Conservation (phyloP, 2,797 vertebrate species). For the Momotus momota region DNA sequence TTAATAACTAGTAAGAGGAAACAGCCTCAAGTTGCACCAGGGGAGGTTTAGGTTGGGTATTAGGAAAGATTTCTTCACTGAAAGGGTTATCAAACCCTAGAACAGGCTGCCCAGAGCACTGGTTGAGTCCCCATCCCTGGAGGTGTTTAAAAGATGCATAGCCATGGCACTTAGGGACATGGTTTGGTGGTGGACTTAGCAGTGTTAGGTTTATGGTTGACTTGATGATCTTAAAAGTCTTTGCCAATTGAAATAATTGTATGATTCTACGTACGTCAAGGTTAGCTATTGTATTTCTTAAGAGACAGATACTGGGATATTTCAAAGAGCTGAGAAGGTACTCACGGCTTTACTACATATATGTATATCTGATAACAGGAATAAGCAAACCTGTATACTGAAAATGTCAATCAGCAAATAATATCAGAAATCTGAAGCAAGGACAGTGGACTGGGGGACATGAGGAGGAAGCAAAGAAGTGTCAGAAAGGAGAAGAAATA, state of each 20-base stretch:
- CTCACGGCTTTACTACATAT: neutral
- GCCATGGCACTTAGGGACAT: neutral
- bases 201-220: neutral
- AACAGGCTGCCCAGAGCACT: neutral
- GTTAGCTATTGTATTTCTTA: neutral
- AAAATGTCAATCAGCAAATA: neutral
- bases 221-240: neutral
- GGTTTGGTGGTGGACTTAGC: neutral
- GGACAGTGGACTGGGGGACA: neutral
- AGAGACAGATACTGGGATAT: neutral
- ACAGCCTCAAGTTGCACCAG: neutral
- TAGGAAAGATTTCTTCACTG: neutral
- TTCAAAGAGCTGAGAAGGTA: neutral
- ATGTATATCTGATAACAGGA: neutral
- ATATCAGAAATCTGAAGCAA: neutral
- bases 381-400: neutral
- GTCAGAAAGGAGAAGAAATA: neutral
- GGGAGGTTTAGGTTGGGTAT: neutral
- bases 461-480: neutral
- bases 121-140: accelerated
- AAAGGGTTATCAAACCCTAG: neutral
- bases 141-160: neutral
- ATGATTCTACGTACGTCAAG: neutral
- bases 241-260: neutral
- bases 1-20: neutral